Evolutionary conservation across 1,140 invertebrate genomes (phyloP).

Genomic region (Eubasilissa regina): DNA sequence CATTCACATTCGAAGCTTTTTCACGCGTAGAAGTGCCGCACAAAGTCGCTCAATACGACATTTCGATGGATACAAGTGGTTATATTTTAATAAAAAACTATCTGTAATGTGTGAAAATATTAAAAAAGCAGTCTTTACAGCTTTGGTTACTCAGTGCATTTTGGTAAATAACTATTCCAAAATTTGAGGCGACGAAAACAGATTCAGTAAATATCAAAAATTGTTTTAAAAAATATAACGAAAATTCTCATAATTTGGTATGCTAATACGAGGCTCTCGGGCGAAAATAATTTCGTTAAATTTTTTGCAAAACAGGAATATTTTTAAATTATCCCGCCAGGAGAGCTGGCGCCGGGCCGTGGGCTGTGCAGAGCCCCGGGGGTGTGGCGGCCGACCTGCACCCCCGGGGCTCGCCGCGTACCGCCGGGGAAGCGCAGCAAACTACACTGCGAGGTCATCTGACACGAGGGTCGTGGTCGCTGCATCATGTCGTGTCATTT

Average conservation of each 20-base stretch:
- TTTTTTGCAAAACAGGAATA: slow-evolving; percentile 48
- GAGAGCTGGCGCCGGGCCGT: neutral
- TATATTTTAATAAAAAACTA: too few relatives aligned
- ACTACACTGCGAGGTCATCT: slow-evolving; percentile 7
- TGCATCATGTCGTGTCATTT: too few relatives aligned
- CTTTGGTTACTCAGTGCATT: too few relatives aligned
- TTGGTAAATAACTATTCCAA: too few relatives aligned
- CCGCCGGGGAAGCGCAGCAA: neutral
- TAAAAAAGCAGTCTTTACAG: too few relatives aligned
- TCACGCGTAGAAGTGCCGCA: too few relatives aligned
- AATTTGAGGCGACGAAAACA: too few relatives aligned
- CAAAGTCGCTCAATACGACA: too few relatives aligned
- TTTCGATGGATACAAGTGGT: too few relatives aligned
- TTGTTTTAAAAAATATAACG: slow-evolving; percentile 12
- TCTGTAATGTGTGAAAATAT: too few relatives aligned
- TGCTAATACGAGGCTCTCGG: slow-evolving; percentile 31
- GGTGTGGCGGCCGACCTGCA: too few relatives aligned
- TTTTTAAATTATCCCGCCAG: slow-evolving; percentile 34
- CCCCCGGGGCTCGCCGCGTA: slow-evolving; percentile 2
- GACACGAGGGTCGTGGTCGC: slow-evolving; percentile 4
- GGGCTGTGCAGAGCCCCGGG: neutral
- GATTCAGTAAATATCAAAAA: neutral
- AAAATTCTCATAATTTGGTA: slow-evolving; percentile 41
- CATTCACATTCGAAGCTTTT: too few relatives aligned
- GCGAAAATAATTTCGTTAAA: slow-evolving; percentile 49